Base-by-base conservation (phyloP, 2,797 vertebrate species). In the Alectoris magna region DNA sequence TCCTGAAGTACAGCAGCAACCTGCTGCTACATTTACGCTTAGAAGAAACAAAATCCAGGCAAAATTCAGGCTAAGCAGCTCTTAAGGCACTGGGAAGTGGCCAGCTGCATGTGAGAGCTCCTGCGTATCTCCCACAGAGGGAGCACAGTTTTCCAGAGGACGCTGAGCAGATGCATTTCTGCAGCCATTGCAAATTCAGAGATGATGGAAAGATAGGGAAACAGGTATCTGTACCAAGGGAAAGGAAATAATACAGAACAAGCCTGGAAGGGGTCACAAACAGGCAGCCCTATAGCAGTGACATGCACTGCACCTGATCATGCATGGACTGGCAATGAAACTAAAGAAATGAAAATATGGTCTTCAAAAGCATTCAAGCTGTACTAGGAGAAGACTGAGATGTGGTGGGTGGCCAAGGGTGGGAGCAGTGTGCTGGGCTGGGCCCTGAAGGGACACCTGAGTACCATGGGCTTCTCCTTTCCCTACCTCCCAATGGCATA, bases 91-190 rank as follows among this genome's bases (percentile, higher is more conserved):
- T 64, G 80, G 66, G 15, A 91, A 68, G 68, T 66, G 6, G 22
- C 31, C 0, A 0, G 51, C n/a, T 60, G 41, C 38, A 14, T 1
- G 22, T 0, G 0, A 77, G 26, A 36, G 64, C 34, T 85, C 44
- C 87, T 8, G 0, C 19, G 36, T 90, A 22, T 93, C 26, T 79
- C 64, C 56, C 48, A 13, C 8, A 70, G 83, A 73, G 58, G 90
- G 79, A 84, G 80, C 70, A 84, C 16, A 58, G 74, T 73, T 60
- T 18, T 18, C 44, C 75, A 68, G 53, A 43, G 73, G 76, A 58
- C 8, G 19, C 27, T 6, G 59, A 44, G 14, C 46, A 68, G 77
- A 82, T 21, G 67, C 21, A 36, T 11, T 76, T 70, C 43, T 39
- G 43, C 9, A 66, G 34, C 23, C 36, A 12, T 5, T 62, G 49